These are phyloP conservation scores for Plebejus anna DNA, from an alignment of 2,888 invertebrate species.

Conservation along the genomic window DNA sequence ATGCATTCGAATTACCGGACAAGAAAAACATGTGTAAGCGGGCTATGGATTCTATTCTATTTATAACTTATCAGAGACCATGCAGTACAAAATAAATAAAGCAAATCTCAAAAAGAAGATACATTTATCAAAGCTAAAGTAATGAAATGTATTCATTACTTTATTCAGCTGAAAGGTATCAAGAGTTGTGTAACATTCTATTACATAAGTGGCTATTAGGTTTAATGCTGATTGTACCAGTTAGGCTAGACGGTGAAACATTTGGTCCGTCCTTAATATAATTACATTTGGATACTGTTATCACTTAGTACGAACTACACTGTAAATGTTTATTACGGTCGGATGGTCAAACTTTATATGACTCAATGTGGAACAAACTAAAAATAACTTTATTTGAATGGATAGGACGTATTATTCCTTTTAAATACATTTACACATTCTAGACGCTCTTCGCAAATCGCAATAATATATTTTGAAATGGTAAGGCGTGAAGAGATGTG, in stretches of 20 bases:
- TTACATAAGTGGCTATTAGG: constrained; percentile 14
- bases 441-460: neutral
- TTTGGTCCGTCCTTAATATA: constrained; percentile 15
- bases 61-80: no score
- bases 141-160: neutral
- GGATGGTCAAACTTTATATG: constrained; percentile 13
- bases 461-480: neutral
- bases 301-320: constrained; percentile 14
- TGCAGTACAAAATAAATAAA: no score
- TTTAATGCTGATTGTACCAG: constrained; percentile 15
- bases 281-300: constrained; percentile 14
- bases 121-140: neutral
- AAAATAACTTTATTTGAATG: neutral
- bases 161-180: neutral
- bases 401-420: no score
- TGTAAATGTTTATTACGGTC: constrained; percentile 19
- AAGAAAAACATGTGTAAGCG: no score
- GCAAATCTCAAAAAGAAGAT: no score
- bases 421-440: no score
- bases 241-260: constrained; percentile 16
- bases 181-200: neutral
- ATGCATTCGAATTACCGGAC: no score
- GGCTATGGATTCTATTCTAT: no score
- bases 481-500: neutral
- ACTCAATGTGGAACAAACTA: constrained; percentile 1